These are phyloP conservation scores for Pseudorectes ferrugineus DNA, from an alignment of 2,113 vertebrate species.

Conservation along the genomic window DNA sequence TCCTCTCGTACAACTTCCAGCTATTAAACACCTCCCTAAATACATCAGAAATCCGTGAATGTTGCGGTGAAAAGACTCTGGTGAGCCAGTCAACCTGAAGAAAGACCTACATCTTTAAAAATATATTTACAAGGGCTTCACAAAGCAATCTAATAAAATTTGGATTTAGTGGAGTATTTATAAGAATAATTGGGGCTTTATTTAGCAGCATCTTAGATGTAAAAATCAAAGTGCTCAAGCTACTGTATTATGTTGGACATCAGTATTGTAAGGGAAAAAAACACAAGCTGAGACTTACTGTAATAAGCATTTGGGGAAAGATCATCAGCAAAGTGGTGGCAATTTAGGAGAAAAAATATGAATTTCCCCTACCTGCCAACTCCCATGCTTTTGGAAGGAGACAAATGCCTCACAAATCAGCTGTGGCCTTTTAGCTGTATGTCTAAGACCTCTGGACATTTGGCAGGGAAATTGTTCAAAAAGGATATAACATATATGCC, in stretches of 20 bases:
- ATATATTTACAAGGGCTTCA: not conserved
- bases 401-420: not conserved
- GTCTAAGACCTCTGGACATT: not conserved
- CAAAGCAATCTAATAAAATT: not conserved
- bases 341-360: not conserved
- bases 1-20: not conserved
- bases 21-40: not conserved
- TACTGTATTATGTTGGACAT: not conserved
- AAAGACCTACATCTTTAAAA: not conserved
- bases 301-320: not conserved
- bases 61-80: not conserved
- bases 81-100: not conserved
- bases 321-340: not conserved
- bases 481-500: not conserved
- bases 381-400: not conserved
- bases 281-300: not conserved
- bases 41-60: not conserved
- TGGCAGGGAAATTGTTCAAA: fast-evolving
- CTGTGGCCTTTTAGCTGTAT: not conserved
- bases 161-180: not conserved
- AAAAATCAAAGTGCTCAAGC: not conserved
- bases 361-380: not conserved
- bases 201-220: not conserved
- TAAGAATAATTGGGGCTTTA: not conserved
- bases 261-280: not conserved